A percentile compares a stretch with the other conserved stretches of the same genome.
These are phyloP conservation scores for Bovichtus variegatus DNA, from an alignment of 2,797 vertebrate species.

Conservation along the genomic window DNA sequence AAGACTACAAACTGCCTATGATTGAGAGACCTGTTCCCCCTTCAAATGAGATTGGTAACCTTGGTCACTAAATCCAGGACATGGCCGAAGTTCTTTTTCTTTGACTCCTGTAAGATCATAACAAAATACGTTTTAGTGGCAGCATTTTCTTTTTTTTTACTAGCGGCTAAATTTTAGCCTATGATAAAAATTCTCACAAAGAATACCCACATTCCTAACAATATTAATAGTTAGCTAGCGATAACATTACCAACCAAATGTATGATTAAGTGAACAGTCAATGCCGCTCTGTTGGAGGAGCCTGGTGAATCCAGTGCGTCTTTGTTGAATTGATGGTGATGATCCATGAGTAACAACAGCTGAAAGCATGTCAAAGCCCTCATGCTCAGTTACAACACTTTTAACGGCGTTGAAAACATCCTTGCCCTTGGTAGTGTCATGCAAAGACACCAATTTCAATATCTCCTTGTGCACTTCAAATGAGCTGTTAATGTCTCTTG, in stretches of 20 bases:
- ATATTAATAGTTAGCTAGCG: not conserved
- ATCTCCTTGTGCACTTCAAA: constrained; percentile 9
- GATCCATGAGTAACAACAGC: constrained; percentile 2
- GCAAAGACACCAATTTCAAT: constrained; percentile 29
- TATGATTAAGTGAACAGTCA: not conserved
- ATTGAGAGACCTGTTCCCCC: constrained; percentile 4
- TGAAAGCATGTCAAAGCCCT: constrained; percentile 9
- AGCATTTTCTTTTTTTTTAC: too few species aligned
- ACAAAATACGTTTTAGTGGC: not conserved
- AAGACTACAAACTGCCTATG: constrained; percentile 26
- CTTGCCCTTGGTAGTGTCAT: constrained; percentile 13
- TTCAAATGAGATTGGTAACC: constrained; percentile 22
- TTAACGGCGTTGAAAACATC: not conserved
- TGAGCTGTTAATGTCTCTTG: too few species aligned
- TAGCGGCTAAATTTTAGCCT: too few species aligned
- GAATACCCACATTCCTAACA: too few species aligned
- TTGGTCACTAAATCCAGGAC: constrained; percentile 17
- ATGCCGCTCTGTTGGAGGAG: not conserved
- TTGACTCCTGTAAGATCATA: not conserved
- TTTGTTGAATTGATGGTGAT: not conserved
- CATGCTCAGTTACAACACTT: not conserved
- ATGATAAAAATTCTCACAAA: too few species aligned
- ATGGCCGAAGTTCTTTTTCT: constrained; percentile 5
- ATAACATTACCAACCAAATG: not conserved
- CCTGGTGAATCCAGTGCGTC: not conserved